Percentiles rank a stretch among this genome's conserved stretches.
phyloP scores from a whole-genome alignment of 2,888 invertebrate genomes.

The Rotaria magnacalcarata region DNA sequence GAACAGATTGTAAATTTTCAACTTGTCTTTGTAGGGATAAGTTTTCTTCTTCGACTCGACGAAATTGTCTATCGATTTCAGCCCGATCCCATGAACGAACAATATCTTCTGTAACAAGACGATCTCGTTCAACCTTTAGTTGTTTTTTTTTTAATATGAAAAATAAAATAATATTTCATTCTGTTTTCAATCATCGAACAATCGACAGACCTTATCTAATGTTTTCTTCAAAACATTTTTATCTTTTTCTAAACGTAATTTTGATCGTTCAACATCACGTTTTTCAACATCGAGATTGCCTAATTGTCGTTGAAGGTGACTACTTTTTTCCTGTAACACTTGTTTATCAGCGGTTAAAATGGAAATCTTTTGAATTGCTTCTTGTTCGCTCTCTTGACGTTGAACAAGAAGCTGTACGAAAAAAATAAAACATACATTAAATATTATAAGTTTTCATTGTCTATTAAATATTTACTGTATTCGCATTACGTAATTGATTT shows the following conservation, averaged over 20 bases:
- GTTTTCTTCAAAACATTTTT: constrained; percentile 59
- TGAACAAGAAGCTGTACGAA: constrained; percentile 54
- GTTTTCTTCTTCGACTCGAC: constrained; percentile 73
- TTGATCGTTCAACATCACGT: constrained; percentile 66
- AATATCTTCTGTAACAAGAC: constrained; percentile 57
- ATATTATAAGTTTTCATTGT: neutral
- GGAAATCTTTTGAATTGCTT: constrained; percentile 71
- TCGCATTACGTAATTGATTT: constrained; percentile 56
- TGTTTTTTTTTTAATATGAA: neutral
- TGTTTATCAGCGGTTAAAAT: constrained; percentile 76
- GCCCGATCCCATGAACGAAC: constrained; percentile 55
- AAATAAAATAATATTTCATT: neutral
- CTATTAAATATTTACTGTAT: constrained; percentile 51
- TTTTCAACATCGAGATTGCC: constrained; percentile 73
- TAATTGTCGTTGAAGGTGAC: constrained; percentile 55
- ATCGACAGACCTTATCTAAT: constrained; percentile 55
- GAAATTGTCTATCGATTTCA: constrained; percentile 55
- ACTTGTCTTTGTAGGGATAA: constrained; percentile 77
- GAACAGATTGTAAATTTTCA: constrained; percentile 56
- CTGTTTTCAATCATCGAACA: too few species aligned
- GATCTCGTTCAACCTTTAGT: constrained; percentile 58
- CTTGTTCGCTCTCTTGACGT: constrained; percentile 68
- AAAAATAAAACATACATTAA: neutral
- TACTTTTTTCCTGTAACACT: constrained; percentile 66
- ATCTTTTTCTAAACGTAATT: constrained; percentile 62